A percentile compares a stretch with the other conserved stretches of the same genome.
Conservation (phyloP, 2,113 vertebrate genomes). For the Copsychus sechellarum region DNA sequence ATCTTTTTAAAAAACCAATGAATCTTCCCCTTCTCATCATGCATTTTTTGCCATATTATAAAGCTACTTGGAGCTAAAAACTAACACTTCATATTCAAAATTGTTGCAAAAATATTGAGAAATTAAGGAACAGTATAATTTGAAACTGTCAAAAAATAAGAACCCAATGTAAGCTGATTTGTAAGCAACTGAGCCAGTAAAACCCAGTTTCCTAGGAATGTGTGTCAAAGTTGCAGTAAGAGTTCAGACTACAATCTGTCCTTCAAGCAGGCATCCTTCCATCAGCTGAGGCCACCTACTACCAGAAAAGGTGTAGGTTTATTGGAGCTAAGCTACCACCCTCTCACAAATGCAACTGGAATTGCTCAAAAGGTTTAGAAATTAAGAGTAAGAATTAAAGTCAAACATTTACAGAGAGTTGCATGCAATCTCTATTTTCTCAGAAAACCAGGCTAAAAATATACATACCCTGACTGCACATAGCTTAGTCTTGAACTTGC, state of each 20-base stretch:
- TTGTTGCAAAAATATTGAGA: background rate
- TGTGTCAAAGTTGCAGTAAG: background rate
- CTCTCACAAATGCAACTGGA: background rate
- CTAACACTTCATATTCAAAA: background rate
- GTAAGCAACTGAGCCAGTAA: background rate
- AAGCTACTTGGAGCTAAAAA: background rate
- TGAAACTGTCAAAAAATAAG: background rate
- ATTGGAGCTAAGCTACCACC: background rate
- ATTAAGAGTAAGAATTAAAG: background rate
- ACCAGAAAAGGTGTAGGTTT: background rate
- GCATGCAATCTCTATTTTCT: background rate
- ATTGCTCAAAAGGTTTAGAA: background rate
- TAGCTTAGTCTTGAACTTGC: background rate
- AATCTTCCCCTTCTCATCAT: background rate
- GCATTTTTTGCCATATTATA: background rate
- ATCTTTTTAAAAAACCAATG: rapidly evolving
- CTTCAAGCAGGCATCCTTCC: background rate
- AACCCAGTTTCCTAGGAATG: background rate
- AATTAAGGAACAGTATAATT: background rate
- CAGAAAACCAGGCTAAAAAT: background rate
- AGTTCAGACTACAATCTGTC: background rate
- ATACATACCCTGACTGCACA: background rate
- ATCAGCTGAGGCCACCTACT: background rate
- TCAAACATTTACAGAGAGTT: background rate
- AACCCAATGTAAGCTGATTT: background rate